phyloP scores from a whole-genome alignment of 2,113 vertebrate genomes.

The Mustelus asterias region DNA sequence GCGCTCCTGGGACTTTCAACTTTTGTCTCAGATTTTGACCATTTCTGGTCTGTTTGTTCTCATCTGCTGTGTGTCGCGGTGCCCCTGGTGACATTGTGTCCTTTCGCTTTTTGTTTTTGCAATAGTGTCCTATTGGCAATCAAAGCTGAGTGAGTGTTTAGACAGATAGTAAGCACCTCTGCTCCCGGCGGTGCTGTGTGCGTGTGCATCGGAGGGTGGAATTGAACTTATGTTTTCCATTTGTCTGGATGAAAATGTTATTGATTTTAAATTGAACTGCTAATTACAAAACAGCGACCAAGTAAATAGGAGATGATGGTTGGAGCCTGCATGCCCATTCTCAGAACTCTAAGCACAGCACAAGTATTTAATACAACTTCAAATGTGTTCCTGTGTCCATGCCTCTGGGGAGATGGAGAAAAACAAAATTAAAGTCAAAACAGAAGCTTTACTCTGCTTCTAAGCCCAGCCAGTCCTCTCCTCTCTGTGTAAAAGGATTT shows the following conservation, averaged over 20 bases:
- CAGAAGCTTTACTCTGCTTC: not conserved
- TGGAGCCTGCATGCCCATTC: not conserved
- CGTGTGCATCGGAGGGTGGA: not conserved
- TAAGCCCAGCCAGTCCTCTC: not conserved
- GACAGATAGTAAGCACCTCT: not conserved
- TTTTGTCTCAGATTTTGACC: not conserved
- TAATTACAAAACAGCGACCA: not conserved
- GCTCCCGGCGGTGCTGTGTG: not conserved
- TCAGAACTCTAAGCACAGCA: not conserved
- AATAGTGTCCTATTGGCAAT: not conserved
- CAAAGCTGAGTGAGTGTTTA: not conserved
- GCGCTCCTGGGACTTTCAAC: not conserved
- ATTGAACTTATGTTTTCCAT: not conserved
- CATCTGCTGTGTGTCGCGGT: not conserved
- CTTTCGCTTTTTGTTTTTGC: not conserved
- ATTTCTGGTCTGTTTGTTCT: not conserved
- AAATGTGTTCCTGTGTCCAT: no score
- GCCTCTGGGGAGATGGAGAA: not conserved
- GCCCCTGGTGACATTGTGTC: not conserved
- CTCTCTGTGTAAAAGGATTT: not conserved
- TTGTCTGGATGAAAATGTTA: slow-evolving; percentile 15
- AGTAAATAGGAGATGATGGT: not conserved
- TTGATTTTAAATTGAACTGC: slow-evolving; percentile 8
- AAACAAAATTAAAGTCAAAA: not conserved
- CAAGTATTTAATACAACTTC: not conserved